These are phyloP conservation scores for Lasioglossum albipes DNA, from an alignment of 1,140 invertebrate species.

Conservation along the genomic window DNA sequence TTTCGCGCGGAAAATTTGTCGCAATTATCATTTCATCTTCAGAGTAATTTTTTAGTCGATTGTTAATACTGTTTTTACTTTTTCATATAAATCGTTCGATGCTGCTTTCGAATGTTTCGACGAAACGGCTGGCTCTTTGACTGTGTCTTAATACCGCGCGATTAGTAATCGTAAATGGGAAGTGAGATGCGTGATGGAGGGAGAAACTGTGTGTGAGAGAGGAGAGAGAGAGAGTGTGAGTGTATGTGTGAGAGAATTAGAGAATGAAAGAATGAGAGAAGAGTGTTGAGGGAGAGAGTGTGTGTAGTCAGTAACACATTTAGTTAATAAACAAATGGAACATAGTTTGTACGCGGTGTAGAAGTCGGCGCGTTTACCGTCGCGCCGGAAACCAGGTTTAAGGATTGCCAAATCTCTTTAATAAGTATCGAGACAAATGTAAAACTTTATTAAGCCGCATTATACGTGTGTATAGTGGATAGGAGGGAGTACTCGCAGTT, in stretches of 20 bases:
- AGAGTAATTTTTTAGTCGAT: no score
- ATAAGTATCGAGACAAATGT: conserved; percentile 56
- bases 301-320: conserved; percentile 18
- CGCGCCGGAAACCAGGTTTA: conserved; percentile 57
- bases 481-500: conserved; percentile 62
- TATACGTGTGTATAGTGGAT: conserved; percentile 60
- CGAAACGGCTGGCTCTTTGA: conserved; percentile 45
- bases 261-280: no score
- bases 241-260: no score
- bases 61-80: not conserved
- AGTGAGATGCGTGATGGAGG: not conserved
- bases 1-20: not conserved
- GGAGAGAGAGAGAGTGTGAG: not conserved
- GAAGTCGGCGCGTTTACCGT: conserved; percentile 23
- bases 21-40: no score
- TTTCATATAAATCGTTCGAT: not conserved
- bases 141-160: conserved; percentile 55
- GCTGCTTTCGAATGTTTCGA: conserved; percentile 41
- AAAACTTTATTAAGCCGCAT: conserved; percentile 63
- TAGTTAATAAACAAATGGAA: conserved; percentile 50
- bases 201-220: not conserved
- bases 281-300: conserved; percentile 2
- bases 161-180: conserved; percentile 23
- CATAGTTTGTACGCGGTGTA: conserved; percentile 58
- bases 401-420: conserved; percentile 71